Evolutionary conservation across 2,888 invertebrate genomes (phyloP).

Genomic region (Watsonalla binaria): DNA sequence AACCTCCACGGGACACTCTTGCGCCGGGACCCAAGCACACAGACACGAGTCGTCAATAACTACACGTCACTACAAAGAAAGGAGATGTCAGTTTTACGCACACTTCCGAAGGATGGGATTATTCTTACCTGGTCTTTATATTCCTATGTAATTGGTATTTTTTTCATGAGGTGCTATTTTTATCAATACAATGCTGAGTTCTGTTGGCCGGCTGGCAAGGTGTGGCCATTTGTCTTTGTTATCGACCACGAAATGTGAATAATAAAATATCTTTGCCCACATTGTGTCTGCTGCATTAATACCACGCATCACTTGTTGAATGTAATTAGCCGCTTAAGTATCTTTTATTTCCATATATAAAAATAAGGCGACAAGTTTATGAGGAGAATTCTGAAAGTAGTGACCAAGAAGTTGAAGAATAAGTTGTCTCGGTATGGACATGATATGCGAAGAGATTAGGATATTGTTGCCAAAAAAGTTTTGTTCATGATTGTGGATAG

Average conservation of each 20-base stretch:
- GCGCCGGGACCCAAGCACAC: conserved; percentile 59
- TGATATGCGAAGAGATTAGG: too few relatives aligned
- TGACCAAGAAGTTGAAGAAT: too few relatives aligned
- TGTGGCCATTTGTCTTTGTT: conserved; percentile 26
- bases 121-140: conserved; percentile 55
- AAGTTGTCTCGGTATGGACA: too few relatives aligned
- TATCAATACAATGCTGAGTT: conserved; percentile 42
- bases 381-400: too few relatives aligned
- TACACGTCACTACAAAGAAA: conserved; percentile 31
- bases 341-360: too few relatives aligned
- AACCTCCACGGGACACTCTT: conserved; percentile 63
- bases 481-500: too few relatives aligned
- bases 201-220: conserved; percentile 27
- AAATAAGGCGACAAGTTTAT: too few relatives aligned
- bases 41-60: conserved; percentile 26
- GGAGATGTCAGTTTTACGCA: conserved; percentile 35
- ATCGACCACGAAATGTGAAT: conserved; percentile 4
- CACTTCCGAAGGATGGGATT: conserved; percentile 34
- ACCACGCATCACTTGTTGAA: neutral
- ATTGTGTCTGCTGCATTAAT: neutral
- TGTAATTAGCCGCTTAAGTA: too few relatives aligned
- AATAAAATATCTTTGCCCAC: neutral
- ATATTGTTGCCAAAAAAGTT: too few relatives aligned
- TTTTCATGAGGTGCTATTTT: conserved; percentile 39
- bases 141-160: conserved; percentile 51